A percentile compares a stretch with the other conserved stretches of the same genome.
phyloP scores from a whole-genome alignment of 2,797 vertebrate genomes.

The Crocodylus rhombifer region DNA sequence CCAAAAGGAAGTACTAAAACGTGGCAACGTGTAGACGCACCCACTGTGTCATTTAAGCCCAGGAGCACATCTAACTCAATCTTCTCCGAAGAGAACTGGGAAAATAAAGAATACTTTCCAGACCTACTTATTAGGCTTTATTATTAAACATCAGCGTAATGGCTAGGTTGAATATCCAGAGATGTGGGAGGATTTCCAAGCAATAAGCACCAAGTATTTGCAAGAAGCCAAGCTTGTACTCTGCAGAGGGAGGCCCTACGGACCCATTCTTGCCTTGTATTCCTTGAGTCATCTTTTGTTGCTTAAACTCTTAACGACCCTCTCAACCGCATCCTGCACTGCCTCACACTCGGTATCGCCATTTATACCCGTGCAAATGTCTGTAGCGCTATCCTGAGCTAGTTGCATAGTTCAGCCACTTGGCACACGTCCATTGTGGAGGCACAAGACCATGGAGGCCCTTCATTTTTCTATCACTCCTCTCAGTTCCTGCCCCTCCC shows the following conservation, averaged over 20 bases:
- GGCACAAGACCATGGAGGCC: background rate
- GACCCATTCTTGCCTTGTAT: background rate
- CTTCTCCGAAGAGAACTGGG: too few relatives aligned
- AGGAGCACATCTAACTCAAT: too few relatives aligned
- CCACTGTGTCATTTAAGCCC: too few relatives aligned
- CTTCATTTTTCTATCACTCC: background rate
- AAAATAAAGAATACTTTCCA: background rate
- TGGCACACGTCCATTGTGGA: background rate
- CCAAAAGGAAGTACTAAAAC: too few relatives aligned
- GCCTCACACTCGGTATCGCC: background rate
- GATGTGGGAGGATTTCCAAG: background rate
- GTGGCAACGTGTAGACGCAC: too few relatives aligned
- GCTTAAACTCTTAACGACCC: background rate
- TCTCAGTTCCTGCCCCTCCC: background rate
- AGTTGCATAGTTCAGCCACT: background rate
- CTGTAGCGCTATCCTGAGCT: background rate
- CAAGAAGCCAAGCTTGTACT: background rate
- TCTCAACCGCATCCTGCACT: background rate
- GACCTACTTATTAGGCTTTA: background rate
- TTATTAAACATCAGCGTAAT: background rate
- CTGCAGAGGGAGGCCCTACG: background rate
- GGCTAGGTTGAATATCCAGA: background rate
- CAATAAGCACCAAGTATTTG: background rate
- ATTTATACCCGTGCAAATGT: background rate
- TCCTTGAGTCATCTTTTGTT: background rate